Percentiles rank a stretch among this genome's conserved stretches.
These are phyloP conservation scores for Gymnothorax reevesii DNA, from an alignment of 2,797 vertebrate species.

Conservation along the genomic window DNA sequence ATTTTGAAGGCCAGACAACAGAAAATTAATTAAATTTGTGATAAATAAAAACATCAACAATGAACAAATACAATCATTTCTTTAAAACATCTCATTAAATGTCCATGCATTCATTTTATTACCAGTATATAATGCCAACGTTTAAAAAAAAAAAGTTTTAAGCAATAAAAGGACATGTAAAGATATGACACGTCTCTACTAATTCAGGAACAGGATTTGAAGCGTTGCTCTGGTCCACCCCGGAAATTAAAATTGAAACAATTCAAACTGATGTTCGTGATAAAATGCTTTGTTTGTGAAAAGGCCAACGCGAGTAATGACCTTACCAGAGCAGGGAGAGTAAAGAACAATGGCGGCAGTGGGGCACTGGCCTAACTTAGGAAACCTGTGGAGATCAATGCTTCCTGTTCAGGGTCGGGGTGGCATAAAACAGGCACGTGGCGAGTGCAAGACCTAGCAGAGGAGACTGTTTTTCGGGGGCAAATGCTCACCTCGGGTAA, in stretches of 20 bases:
- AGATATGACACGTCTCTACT: neutral
- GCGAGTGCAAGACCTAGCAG: slow-evolving; percentile 24
- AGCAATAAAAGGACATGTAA: neutral
- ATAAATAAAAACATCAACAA: no score
- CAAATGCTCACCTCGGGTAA: slow-evolving; percentile 76
- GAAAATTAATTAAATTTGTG: no score
- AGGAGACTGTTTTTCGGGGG: slow-evolving; percentile 35
- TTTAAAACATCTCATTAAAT: neutral
- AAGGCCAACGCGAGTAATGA: slow-evolving; percentile 16
- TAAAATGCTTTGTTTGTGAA: slow-evolving; percentile 10
- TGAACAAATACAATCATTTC: no score
- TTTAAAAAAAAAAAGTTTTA: neutral
- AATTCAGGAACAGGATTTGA: neutral
- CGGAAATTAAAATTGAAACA: neutral
- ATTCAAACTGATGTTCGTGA: neutral
- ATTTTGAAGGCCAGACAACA: no score
- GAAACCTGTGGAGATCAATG: slow-evolving; percentile 45
- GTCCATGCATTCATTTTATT: neutral
- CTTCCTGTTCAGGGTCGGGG: slow-evolving; percentile 42
- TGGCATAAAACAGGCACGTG: slow-evolving; percentile 46
- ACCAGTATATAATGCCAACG: no score
- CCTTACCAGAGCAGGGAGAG: slow-evolving; percentile 19
- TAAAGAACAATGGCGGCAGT: neutral
- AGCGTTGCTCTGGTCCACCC: neutral
- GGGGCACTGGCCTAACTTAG: slow-evolving; percentile 43